These are phyloP conservation scores for Eulemur rubriventer DNA, from an alignment of 2,797 vertebrate species.

Conservation along the genomic window DNA sequence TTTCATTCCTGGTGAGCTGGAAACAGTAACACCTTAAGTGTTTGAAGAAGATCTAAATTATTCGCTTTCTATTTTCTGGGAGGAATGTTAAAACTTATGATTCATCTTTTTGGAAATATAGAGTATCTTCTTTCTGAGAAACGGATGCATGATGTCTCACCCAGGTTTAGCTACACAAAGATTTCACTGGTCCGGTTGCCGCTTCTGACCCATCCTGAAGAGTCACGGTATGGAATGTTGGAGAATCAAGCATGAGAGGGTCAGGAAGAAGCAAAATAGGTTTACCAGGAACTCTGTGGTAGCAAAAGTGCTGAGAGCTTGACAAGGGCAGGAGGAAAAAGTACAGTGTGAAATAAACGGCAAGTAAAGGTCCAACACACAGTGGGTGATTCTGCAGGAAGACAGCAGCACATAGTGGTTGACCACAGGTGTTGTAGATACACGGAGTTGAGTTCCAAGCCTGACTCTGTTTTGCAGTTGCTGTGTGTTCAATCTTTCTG, in stretches of 20 bases:
- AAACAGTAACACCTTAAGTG: not conserved
- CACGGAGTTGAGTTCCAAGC: not conserved
- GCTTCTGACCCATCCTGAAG: not conserved
- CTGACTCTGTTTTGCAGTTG: not conserved
- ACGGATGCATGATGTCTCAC: not conserved
- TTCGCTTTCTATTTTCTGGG: not conserved
- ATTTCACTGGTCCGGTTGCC: no score
- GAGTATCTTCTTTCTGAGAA: not conserved
- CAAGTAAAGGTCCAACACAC: not conserved
- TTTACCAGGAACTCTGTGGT: not conserved
- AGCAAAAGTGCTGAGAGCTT: not conserved
- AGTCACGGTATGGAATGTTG: not conserved
- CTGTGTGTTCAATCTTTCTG: not conserved
- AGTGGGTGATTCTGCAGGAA: not conserved
- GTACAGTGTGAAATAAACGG: not conserved
- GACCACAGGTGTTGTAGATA: not conserved
- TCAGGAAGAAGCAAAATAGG: not conserved
- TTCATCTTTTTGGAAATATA: not conserved
- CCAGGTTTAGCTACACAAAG: not conserved
- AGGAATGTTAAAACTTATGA: not conserved
- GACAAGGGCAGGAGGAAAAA: not conserved
- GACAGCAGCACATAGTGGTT: fast-evolving
- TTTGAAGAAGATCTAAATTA: not conserved
- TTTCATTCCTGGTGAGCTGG: not conserved
- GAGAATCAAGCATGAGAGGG: not conserved